Percentiles rank a stretch among this genome's conserved stretches.
Conservation (phyloP, 2,888 invertebrate genomes). For the Automeris io region DNA sequence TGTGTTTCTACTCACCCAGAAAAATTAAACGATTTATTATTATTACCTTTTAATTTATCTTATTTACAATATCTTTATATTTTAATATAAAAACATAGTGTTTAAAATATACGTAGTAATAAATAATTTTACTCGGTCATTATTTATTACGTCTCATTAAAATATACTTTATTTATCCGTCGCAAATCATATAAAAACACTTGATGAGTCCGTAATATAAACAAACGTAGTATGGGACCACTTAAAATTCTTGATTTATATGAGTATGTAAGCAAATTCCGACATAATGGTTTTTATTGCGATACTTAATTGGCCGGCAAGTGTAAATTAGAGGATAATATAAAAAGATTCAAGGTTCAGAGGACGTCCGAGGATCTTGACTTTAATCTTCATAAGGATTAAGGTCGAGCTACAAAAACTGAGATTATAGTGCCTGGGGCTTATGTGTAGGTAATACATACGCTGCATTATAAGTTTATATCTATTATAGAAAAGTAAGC, state of each 20-base stretch:
- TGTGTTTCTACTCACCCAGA: no score
- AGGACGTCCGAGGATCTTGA: conserved; percentile 40
- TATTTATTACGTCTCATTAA: no score
- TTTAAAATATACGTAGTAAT: no score
- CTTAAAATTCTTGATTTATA: conserved; percentile 28
- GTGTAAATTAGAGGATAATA: conserved; percentile 60
- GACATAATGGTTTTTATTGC: conserved; percentile 42
- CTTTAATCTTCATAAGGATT: conserved; percentile 41
- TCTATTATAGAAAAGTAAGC: no score
- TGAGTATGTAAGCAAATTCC: conserved; percentile 30
- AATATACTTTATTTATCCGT: no score
- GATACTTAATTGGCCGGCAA: conserved; percentile 57
- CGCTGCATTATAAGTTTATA: no score
- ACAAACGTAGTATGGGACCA: conserved; percentile 23
- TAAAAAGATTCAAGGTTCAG: conserved; percentile 34
- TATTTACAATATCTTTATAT: no score
- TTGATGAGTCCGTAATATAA: neutral
- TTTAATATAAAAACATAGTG: no score
- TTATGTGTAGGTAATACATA: no score
- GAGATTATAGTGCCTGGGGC: conserved; percentile 26
- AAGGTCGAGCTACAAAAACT: conserved; percentile 42
- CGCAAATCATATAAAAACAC: neutral
- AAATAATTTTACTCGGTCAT: no score
- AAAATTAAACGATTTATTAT: no score
- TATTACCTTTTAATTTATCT: no score